Percentiles rank a stretch among this genome's conserved stretches.
Conservation (phyloP, 2,113 vertebrate species). For the Scatophagus argus region DNA sequence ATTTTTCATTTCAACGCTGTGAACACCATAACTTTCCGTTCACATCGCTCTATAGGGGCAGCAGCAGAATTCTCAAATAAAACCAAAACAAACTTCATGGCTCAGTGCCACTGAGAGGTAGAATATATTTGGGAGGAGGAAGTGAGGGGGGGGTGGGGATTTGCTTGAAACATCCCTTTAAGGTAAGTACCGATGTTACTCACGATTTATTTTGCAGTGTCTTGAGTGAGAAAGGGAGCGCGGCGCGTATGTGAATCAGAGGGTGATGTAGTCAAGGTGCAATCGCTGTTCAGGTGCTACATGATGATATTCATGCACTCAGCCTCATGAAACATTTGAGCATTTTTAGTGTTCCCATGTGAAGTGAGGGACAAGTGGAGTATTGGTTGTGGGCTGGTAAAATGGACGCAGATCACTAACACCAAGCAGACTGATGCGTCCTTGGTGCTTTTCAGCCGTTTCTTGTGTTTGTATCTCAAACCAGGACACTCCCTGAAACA, state of each 20-base stretch:
- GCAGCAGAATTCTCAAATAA: background rate
- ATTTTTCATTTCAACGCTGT: background rate
- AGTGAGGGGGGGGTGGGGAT: too few relatives aligned
- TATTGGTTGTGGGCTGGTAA: background rate
- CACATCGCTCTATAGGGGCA: background rate
- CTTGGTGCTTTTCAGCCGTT: slow-evolving; percentile 11
- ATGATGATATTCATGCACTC: slow-evolving; percentile 3
- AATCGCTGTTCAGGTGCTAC: slow-evolving; percentile 42
- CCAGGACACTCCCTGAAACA: slow-evolving; percentile 5
- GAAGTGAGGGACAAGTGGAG: background rate
- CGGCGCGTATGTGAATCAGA: slow-evolving; percentile 15
- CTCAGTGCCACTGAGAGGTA: background rate
- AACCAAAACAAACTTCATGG: background rate
- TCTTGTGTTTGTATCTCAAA: slow-evolving; percentile 13
- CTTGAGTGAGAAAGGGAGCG: slow-evolving; percentile 11
- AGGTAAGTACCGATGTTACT: background rate
- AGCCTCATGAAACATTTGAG: background rate
- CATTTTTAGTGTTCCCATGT: background rate
- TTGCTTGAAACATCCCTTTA: slow-evolving; percentile 7
- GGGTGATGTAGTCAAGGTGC: slow-evolving; percentile 61
- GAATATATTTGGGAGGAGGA: too few relatives aligned
- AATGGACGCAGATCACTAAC: slow-evolving; percentile 31
- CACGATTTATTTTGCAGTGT: slow-evolving; percentile 35
- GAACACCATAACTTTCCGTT: background rate
- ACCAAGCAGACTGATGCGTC: slow-evolving; percentile 14